phyloP scores from a whole-genome alignment of 2,888 invertebrate genomes.

The Psylliodes chrysocephalus region DNA sequence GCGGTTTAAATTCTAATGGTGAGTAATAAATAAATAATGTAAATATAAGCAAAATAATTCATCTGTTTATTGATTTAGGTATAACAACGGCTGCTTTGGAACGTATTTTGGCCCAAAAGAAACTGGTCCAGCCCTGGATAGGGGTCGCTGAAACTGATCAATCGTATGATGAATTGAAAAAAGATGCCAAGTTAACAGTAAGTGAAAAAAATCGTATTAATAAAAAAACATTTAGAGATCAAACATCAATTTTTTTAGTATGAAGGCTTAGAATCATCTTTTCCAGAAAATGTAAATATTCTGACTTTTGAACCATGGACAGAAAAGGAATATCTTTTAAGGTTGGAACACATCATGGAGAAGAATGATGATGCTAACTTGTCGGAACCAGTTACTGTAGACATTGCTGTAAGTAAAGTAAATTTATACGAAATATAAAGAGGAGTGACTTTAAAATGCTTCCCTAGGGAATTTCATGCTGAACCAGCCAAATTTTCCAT shows the following conservation, averaged over 20 bases:
- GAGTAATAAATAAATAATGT: too few species aligned
- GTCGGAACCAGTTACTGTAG: slow-evolving; percentile 17
- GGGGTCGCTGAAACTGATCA: slow-evolving; percentile 31
- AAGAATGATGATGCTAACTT: slow-evolving; percentile 28
- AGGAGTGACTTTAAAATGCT: too few species aligned
- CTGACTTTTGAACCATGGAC: slow-evolving; percentile 83
- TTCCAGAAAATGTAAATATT: slow-evolving; percentile 78
- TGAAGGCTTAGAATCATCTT: slow-evolving; percentile 57
- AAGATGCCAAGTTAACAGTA: background rate
- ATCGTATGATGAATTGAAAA: slow-evolving; percentile 11
- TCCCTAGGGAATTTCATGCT: background rate
- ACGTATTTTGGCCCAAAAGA: slow-evolving; percentile 65
- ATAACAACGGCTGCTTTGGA: slow-evolving; percentile 58
- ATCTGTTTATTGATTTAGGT: slow-evolving; percentile 1
- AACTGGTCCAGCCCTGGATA: slow-evolving; percentile 69
- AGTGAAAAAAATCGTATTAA: background rate
- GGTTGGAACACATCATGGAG: slow-evolving; percentile 73
- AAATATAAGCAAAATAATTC: too few species aligned
- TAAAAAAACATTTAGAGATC: background rate
- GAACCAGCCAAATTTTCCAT: too few species aligned
- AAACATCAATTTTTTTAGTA: slow-evolving; percentile 60
- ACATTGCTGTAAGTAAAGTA: slow-evolving; percentile 55
- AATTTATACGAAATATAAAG: too few species aligned
- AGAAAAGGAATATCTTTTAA: slow-evolving; percentile 56
- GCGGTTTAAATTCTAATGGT: slow-evolving; percentile 13